A percentile compares a stretch with the other conserved stretches of the same genome.
Evolutionary conservation across 2,113 vertebrate genomes (phyloP).

Genomic region (Scalopus aquaticus): DNA sequence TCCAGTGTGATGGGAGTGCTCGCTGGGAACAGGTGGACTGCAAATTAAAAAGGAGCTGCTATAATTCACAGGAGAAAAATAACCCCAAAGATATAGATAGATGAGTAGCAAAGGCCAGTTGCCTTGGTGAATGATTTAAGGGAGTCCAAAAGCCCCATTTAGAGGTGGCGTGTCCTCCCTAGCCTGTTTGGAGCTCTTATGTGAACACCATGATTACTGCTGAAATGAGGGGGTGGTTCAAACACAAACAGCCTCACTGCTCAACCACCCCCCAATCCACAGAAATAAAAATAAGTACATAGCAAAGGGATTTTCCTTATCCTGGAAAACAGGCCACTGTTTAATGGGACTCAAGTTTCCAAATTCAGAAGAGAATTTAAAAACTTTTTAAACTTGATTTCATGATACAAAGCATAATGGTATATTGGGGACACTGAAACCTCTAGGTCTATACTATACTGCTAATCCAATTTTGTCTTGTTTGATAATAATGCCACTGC

Average conservation of each 20-base stretch:
- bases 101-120: neutral
- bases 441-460: neutral
- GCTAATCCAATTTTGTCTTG: neutral
- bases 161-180: neutral
- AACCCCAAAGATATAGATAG: neutral
- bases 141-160: neutral
- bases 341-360: neutral
- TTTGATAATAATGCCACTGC: neutral
- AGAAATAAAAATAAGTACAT: neutral
- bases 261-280: neutral
- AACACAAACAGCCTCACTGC: neutral
- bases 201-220: neutral
- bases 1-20: neutral
- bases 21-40: neutral
- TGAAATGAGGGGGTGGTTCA: neutral
- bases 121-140: neutral
- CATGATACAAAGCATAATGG: neutral
- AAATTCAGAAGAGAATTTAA: neutral
- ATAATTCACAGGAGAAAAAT: neutral
- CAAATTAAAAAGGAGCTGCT: neutral
- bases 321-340: neutral
- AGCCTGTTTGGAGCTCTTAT: neutral
- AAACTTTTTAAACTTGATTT: neutral
- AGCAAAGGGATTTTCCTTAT: neutral
- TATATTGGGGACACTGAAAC: neutral